Percentiles rank a stretch among this genome's conserved stretches.
These are phyloP conservation scores for Brachionus calyciflorus DNA, from an alignment of 1,140 invertebrate genomes.

Conservation along the genomic window DNA sequence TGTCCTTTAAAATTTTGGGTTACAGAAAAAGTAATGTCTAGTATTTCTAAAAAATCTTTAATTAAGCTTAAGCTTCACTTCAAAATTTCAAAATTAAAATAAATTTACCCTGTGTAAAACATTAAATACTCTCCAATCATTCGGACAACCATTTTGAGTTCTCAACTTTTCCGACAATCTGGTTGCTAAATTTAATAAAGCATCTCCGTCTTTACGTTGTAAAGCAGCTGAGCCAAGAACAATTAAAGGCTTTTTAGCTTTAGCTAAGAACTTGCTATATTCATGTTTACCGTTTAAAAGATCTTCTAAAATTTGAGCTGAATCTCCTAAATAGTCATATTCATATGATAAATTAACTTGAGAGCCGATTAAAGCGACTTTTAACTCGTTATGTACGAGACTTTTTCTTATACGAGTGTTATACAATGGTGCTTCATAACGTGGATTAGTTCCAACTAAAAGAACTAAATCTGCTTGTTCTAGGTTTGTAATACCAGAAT, in stretches of 20 bases:
- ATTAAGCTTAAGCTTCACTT: no score
- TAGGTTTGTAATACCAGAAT: conserved; percentile 78
- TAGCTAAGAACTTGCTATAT: conserved; percentile 70
- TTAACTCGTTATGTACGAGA: conserved; percentile 62
- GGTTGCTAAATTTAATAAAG: conserved; percentile 68
- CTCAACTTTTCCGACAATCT: conserved; percentile 62
- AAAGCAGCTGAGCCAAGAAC: conserved; percentile 83
- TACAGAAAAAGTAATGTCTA: no score
- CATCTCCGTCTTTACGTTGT: conserved; percentile 73
- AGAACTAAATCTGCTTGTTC: conserved; percentile 90
- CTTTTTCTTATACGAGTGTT: conserved; percentile 90
- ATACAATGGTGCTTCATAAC: conserved; percentile 93
- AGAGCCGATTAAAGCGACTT: conserved; percentile 76
- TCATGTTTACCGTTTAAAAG: conserved; percentile 73
- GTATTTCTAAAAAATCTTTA: no score
- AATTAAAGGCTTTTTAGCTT: conserved; percentile 83
- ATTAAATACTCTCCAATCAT: conserved; percentile 56
- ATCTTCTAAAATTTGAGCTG: conserved; percentile 70
- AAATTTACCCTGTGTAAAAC: conserved; percentile 74
- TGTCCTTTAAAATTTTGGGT: no score
- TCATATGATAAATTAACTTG: conserved; percentile 89
- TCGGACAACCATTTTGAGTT: no score
- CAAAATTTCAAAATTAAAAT: no score
- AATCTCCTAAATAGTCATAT: conserved; percentile 82
- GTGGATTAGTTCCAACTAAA: conserved; percentile 90